Base-by-base conservation (phyloP, 2,888 invertebrate genomes). In the Aphidoletes aphidimyza region DNA sequence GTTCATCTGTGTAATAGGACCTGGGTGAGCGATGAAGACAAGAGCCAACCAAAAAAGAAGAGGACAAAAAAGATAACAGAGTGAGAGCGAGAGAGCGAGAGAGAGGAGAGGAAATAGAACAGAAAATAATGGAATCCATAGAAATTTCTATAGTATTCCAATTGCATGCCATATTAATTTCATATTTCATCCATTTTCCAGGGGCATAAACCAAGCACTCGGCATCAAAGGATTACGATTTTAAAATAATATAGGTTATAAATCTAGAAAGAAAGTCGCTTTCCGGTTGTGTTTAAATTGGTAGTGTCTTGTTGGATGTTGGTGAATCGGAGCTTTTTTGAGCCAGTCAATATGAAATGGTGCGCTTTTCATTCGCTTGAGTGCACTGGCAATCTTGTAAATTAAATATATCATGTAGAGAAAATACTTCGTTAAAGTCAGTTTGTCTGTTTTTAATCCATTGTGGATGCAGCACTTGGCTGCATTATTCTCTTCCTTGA, bases 371-470 rank as follows among this genome's bases (percentile, higher is more conserved):
- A 69, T 69, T 0, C 69, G 34, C 34, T 69, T 30, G 69, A 69
- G 3, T 30, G 69, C 69, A 69, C 69, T 69, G 69, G 69, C 34
- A 69, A 69, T 69, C 69, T 69, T 30, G 69, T 69, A 69, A 69
- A 69, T 69, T 69, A 69, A 69, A 69, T 69, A 69, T 69, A 69
- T 69, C 30, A 30, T 69, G n/a, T 30, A 69, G 34, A 69, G 69
- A 69, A 69, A 69, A 69, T 69, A 34, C 34, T 69, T 69, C 69
- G 69, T 69, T 69, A 30, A 69, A 30, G 69, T 34, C 69, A 69
- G 11, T 30, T 69, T n/a, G 69, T 34, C 26, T 6, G 69, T 30
- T 69, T 69, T 69, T 69, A 69, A 69, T 69, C 69, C 69, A 69
- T 69, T 69, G 30, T 69, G 30, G 30, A n/a, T 69, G 30, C 69